Evolutionary conservation across 1,140 invertebrate species (phyloP).

Genomic region (Papilio aristodemus): DNA sequence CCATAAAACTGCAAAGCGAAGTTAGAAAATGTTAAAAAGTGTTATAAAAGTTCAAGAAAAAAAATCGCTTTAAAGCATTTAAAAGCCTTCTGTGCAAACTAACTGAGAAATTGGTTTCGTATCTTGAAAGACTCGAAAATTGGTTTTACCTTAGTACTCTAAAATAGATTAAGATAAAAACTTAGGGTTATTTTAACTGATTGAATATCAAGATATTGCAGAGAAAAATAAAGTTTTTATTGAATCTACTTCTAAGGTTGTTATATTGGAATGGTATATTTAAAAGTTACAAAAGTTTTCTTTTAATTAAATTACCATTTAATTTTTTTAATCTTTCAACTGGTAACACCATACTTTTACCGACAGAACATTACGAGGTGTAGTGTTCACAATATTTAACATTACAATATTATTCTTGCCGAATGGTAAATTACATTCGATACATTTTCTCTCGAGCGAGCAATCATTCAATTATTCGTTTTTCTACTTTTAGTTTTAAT

Average conservation of each 20-base stretch:
- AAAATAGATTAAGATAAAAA: constrained; percentile 5
- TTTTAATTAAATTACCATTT: too few relatives aligned
- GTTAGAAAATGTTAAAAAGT: neutral
- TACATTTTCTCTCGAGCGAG: neutral
- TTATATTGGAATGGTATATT: too few relatives aligned
- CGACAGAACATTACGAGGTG: too few relatives aligned
- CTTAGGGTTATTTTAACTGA: neutral
- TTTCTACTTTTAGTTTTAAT: neutral
- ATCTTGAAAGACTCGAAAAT: neutral
- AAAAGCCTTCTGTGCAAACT: neutral
- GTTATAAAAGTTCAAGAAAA: neutral
- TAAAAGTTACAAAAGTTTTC: too few relatives aligned
- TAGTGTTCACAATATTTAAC: neutral
- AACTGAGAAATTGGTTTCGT: neutral
- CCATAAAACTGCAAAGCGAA: neutral
- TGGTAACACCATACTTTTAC: too few relatives aligned
- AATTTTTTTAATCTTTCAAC: too few relatives aligned
- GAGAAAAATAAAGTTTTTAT: too few relatives aligned
- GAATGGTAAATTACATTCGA: neutral
- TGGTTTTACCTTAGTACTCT: constrained; percentile 13
- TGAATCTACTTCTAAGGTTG: too few relatives aligned
- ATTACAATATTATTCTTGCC: neutral
- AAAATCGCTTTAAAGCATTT: neutral
- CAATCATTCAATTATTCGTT: neutral
- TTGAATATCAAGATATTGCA: neutral